Evolutionary conservation across 1,140 invertebrate genomes (phyloP), one percentile per base, ranked within the genome.

Genomic region (Protaetia brevitarsis): DNA sequence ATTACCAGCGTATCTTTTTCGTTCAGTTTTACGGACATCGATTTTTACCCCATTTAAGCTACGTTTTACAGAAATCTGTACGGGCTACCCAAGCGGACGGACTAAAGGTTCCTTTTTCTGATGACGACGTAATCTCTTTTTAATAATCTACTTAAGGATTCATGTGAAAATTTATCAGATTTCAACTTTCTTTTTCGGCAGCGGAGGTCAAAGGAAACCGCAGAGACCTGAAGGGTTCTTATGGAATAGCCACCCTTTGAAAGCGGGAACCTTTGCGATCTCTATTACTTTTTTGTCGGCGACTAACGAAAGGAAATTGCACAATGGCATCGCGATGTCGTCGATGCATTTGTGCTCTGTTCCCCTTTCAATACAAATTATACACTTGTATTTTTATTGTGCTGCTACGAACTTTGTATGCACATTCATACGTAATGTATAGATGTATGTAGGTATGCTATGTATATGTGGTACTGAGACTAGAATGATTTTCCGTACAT

Each of bases 271-370:
- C 57, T 59, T 59, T 59, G 26, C 57, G 57, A 59, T 59, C 57
- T 59, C 57, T 59, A 59, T 59, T 59, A 59, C 57, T 27, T 59
- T 59, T 59, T 59, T 59, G 57, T 59, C 57, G 57, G 57, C 57
- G 57, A 27, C 26, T 31, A 31, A 28, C 26, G 57, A 59, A 59
- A 59, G 57, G 57, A 59, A 59, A 59, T 28, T 28, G 57, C 57
- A 59, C 57, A 59, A 59, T 59, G 57, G 41, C 41, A 51, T 51
- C 41, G 41, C 41, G 41, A 51, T 51, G 41, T 51, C 41, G 41
- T 51, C 41, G 19, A 51, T 51, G 41, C 57, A 31, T 59, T 59
- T 28, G 57, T 59, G 57, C 41, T 19, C 41, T 51, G 41, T 51
- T 51, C 41, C 41, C 41, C 41, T 51, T 51, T 51, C 41, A 51